A percentile compares a stretch with the other conserved stretches of the same genome.
Evolutionary conservation across 2,113 vertebrate genomes (phyloP).

Genomic region (Dunckerocampus dactyliophorus): DNA sequence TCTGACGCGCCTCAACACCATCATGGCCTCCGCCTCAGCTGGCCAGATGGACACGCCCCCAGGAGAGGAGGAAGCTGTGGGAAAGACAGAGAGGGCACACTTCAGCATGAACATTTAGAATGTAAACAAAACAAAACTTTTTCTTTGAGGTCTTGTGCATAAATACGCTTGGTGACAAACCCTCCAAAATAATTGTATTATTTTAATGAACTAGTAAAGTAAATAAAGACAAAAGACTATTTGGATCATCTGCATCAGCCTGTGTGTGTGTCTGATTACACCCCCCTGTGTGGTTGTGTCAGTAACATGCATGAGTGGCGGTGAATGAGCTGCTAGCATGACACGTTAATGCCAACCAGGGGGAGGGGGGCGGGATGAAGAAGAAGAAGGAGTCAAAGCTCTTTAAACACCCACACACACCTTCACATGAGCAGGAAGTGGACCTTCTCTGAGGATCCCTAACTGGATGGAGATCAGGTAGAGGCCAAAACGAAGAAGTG

Average conservation of each 20-base stretch:
- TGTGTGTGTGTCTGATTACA: slow-evolving; percentile 3
- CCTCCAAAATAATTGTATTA: no score
- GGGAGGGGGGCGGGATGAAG: neutral
- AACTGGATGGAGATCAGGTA: neutral
- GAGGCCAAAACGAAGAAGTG: neutral
- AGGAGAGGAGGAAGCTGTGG: neutral
- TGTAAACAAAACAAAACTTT: no score
- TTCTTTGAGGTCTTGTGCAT: no score
- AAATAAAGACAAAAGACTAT: neutral
- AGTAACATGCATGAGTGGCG: neutral
- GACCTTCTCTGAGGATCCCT: no score
- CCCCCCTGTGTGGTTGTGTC: neutral
- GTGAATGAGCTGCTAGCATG: slow-evolving; percentile 6
- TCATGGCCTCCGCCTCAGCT: slow-evolving; percentile 57
- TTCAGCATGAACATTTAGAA: slow-evolving; percentile 47
- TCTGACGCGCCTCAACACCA: slow-evolving; percentile 64
- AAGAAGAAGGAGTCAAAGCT: neutral
- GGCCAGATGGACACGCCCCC: slow-evolving; percentile 30
- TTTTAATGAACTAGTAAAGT: neutral
- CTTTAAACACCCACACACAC: neutral
- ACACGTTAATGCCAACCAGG: neutral
- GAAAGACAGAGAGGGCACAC: neutral
- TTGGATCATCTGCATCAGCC: neutral
- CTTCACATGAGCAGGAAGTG: no score
- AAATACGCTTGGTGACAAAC: no score